Percentiles rank a stretch among this genome's conserved stretches.
These are phyloP conservation scores for Brevimyrus niger DNA, from an alignment of 2,113 vertebrate genomes.

Conservation along the genomic window DNA sequence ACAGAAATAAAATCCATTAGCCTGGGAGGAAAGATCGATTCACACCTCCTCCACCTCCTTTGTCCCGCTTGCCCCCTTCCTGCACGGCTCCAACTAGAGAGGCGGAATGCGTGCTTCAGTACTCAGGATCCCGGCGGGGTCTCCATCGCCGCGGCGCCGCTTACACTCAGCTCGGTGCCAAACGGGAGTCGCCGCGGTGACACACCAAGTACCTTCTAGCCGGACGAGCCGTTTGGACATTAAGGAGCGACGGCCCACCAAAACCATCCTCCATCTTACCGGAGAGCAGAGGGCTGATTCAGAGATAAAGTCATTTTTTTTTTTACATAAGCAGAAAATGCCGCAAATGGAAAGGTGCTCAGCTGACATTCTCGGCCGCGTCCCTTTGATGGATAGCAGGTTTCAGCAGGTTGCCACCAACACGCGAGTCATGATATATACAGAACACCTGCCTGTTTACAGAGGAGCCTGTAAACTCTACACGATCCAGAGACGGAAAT, in stretches of 20 bases:
- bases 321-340: background rate
- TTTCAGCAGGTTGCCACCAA: background rate
- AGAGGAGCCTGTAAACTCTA: background rate
- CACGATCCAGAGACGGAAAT: background rate
- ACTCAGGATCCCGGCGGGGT: background rate
- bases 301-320: background rate
- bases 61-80: background rate
- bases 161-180: background rate
- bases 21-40: constrained; percentile 5
- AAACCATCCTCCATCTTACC: background rate
- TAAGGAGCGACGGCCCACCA: background rate
- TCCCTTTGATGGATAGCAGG: background rate
- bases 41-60: background rate
- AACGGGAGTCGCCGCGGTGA: background rate
- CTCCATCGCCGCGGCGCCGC: background rate
- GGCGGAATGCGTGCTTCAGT: background rate
- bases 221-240: background rate
- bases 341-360: background rate
- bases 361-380: background rate
- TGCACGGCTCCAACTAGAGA: background rate
- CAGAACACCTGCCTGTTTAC: background rate
- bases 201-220: background rate
- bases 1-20: constrained; percentile 13
- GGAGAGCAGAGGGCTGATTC: background rate
- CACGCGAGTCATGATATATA: background rate